These are phyloP conservation scores for Xanthorhoe spadicearia DNA, from an alignment of 2,888 invertebrate species.

Conservation along the genomic window DNA sequence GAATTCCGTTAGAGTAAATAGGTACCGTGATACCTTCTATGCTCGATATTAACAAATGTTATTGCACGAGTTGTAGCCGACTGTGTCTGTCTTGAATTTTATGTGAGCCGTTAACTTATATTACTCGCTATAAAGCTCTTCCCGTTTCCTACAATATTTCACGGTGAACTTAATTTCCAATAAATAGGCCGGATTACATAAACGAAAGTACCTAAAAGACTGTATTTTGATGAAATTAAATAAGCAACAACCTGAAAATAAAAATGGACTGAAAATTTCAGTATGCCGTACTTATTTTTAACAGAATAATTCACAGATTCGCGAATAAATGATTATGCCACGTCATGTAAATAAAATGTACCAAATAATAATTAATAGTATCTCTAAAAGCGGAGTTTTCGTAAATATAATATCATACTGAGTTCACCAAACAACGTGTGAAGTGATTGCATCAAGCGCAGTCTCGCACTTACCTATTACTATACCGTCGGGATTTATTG, in stretches of 20 bases:
- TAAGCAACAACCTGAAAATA: conserved; percentile 21
- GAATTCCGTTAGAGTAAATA: conserved; percentile 32
- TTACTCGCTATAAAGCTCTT: conserved; percentile 71
- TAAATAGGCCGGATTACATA: conserved; percentile 44
- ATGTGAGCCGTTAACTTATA: conserved; percentile 73
- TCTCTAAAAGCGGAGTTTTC: too few relatives aligned
- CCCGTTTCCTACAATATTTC: conserved; percentile 61
- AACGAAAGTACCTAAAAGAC: conserved; percentile 29
- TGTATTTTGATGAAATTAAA: conserved; percentile 14
- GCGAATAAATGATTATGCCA: conserved; percentile 28
- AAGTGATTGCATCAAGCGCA: conserved; percentile 62
- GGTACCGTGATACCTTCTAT: conserved; percentile 38
- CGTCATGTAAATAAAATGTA: conserved; percentile 27
- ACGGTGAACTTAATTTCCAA: conserved; percentile 53
- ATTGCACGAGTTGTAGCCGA: conserved; percentile 45
- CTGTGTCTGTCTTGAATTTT: conserved; percentile 63
- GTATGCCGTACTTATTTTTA: conserved; percentile 17
- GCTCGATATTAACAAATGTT: conserved; percentile 46
- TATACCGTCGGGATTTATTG: conserved; percentile 72
- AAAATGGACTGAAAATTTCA: conserved; percentile 19
- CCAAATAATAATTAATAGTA: too few relatives aligned
- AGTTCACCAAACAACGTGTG: conserved; percentile 30
- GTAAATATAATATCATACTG: conserved; percentile 16
- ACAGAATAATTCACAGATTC: conserved; percentile 29
- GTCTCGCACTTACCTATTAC: conserved; percentile 42